Conservation (phyloP, 2,113 vertebrate species). For the Pseudopodoces humilis region DNA sequence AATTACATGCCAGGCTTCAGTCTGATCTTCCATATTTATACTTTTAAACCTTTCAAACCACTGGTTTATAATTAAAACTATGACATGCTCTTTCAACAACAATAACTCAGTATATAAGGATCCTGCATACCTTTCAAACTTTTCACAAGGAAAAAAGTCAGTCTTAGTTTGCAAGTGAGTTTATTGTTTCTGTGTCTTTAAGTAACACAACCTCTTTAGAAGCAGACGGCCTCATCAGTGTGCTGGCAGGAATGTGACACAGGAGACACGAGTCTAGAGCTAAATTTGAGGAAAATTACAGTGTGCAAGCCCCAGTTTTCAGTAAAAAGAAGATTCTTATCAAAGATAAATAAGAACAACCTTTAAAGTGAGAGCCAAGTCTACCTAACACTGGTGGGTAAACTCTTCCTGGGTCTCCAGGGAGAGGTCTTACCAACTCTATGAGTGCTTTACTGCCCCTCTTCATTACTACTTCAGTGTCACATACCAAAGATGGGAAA, state of each 20-base stretch:
- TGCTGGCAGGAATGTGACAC: background rate
- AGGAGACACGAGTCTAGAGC: background rate
- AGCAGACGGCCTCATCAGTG: background rate
- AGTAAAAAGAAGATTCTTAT: background rate
- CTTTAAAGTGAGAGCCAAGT: background rate
- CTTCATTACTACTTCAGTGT: background rate
- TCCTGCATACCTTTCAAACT: conserved; percentile 8
- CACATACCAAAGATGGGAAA: accelerated
- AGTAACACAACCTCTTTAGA: background rate
- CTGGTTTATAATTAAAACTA: conserved; percentile 49
- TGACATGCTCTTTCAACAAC: background rate
- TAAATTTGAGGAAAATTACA: background rate
- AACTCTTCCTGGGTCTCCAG: background rate
- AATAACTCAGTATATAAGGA: background rate
- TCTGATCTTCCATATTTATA: background rate
- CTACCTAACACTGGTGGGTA: background rate
- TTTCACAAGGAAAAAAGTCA: conserved; percentile 2
- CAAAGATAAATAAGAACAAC: background rate
- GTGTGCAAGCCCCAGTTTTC: background rate
- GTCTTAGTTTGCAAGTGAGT: background rate
- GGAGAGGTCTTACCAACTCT: background rate
- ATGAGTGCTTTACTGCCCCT: background rate
- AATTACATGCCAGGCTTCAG: conserved; percentile 6
- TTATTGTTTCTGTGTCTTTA: conserved; percentile 31
- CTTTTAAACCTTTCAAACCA: conserved; percentile 6